These are phyloP conservation scores for Alaudala cheleensis DNA, from an alignment of 2,113 vertebrate genomes.

Conservation along the genomic window DNA sequence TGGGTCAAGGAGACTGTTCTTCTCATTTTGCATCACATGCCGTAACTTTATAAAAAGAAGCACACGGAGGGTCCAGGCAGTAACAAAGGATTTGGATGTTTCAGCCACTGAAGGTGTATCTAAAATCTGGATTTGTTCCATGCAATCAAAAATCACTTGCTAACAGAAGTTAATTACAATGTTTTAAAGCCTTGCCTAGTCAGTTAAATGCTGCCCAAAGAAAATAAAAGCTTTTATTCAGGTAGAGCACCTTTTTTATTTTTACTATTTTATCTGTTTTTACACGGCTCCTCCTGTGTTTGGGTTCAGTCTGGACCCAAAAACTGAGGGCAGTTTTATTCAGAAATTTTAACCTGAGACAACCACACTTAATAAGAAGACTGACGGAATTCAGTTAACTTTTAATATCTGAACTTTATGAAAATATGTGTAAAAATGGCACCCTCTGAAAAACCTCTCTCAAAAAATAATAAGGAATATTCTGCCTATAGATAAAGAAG, in stretches of 20 bases:
- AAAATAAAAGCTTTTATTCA: background rate
- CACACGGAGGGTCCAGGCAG: background rate
- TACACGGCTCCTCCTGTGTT: background rate
- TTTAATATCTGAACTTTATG: background rate
- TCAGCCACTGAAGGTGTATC: background rate
- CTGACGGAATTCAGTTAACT: background rate
- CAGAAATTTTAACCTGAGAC: background rate
- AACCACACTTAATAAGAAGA: background rate
- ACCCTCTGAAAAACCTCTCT: background rate
- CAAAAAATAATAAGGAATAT: background rate
- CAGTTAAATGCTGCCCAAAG: background rate
- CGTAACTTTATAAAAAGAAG: slow-evolving; percentile 15
- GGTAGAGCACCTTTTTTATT: background rate
- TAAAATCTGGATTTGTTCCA: background rate
- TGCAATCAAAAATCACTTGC: background rate
- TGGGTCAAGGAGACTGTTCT: slow-evolving; percentile 32
- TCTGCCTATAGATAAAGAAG: slow-evolving; percentile 19
- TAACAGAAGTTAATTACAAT: background rate
- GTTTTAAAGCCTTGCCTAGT: background rate
- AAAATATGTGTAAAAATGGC: background rate
- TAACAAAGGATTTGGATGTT: background rate
- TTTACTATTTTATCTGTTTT: background rate
- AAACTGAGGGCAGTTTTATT: background rate
- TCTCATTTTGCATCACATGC: background rate
- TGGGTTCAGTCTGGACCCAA: background rate